These are phyloP conservation scores for Lota lota DNA, from an alignment of 2,113 vertebrate species.

Conservation along the genomic window DNA sequence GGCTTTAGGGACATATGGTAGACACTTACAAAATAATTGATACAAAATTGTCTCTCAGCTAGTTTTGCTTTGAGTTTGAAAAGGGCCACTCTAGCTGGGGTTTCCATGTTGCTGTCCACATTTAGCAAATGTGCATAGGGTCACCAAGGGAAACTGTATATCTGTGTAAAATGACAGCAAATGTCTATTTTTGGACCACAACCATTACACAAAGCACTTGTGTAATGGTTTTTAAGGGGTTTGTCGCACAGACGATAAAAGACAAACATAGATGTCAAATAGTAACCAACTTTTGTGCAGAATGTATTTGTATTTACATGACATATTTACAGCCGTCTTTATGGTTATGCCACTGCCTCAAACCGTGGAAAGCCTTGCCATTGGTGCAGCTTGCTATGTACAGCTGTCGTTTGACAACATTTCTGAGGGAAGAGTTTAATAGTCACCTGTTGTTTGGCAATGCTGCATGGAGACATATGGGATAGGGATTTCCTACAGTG, in stretches of 20 bases:
- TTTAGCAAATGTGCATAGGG: no score
- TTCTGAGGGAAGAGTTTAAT: neutral
- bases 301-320: no score
- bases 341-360: no score
- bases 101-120: no score
- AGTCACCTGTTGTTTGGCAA: neutral
- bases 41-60: neutral
- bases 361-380: neutral
- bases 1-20: conserved; percentile 19
- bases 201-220: no score
- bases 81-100: no score
- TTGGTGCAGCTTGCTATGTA: neutral
- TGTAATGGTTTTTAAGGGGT: conserved; percentile 16
- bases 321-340: no score
- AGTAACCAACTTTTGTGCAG: no score
- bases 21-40: neutral
- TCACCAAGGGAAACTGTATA: no score
- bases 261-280: conserved; percentile 7
- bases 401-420: neutral
- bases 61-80: neutral
- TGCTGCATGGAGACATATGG: neutral
- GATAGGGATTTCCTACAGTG: neutral
- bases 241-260: conserved; percentile 9
- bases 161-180: no score
- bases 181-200: no score